Evolutionary conservation across 2,888 invertebrate species (phyloP), one percentile per base, ranked within the genome.

Genomic region (Lasiommata megera): DNA sequence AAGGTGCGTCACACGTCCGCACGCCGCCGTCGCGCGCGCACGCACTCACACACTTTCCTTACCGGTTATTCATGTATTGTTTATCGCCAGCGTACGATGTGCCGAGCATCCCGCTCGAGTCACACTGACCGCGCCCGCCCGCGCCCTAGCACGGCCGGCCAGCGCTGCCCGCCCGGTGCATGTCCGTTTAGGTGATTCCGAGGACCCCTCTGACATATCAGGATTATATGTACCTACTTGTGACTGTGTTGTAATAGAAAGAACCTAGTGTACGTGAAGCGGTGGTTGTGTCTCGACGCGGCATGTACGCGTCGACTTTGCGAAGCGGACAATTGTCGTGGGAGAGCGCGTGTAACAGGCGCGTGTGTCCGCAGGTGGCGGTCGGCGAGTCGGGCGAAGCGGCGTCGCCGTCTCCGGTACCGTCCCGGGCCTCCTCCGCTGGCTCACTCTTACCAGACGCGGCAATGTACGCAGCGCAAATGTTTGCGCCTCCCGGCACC

Each of bases 381-480:
- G 84, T 85, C 75, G 88, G 85, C 71, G 89, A 88, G 79, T 83
- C 84, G 84, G 93, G 82, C 81, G 94, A 88, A 92, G 93, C 92
- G 92, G 93, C 76, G 61, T 88, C 89, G 77, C 89, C 89, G 62
- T 93, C 94, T 58, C 93, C 94, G 74, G 93, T 92, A 71, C 94
- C 94, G 55, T 93, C 93, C 71, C 90, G 93, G 66, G 93, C 93
- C 80, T 89, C 90, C 53, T 89, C 89, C 29, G 88, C 88, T 58
- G 89, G 89, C 74, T 90, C 90, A 66, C 91, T 94, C 71, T 87
- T 94, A 77, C 92, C 93, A 69, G 93, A 93, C 87, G 88, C 93
- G 65, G 92, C 93, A 64, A 93, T 93, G 93, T 94, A 94, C 80
- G 93, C 93, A 66, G 92, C 93, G 71, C 94, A 94, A 84, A 94